Conservation (phyloP, 23 tunicate species). For the Styela clava region DNA sequence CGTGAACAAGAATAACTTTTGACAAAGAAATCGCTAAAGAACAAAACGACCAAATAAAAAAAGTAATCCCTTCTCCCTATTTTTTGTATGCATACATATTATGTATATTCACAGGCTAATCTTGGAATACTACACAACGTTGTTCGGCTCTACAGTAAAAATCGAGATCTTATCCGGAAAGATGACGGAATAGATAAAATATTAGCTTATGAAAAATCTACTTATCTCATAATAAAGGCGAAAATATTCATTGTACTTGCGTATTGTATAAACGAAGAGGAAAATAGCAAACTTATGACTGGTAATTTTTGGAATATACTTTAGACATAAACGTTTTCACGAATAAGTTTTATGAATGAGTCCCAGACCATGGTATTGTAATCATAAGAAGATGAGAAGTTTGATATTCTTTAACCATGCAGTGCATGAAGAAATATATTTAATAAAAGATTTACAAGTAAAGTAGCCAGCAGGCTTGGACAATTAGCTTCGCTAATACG, state of each 20-base stretch:
- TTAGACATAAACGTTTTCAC: neutral
- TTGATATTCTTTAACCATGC: too few relatives aligned
- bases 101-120: constrained; percentile 37
- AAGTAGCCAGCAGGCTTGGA: too few relatives aligned
- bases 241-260: constrained; percentile 59
- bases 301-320: constrained; percentile 23
- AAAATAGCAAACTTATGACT: constrained; percentile 55
- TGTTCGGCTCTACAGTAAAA: constrained; percentile 30
- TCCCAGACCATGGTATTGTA: too few relatives aligned
- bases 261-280: constrained; percentile 73
- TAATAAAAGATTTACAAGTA: too few relatives aligned
- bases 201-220: constrained; percentile 38
- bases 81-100: too few relatives aligned
- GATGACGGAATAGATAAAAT: constrained; percentile 42
- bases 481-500: too few relatives aligned
- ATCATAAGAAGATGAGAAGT: too few relatives aligned
- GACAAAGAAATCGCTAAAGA: too few relatives aligned
- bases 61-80: too few relatives aligned
- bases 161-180: constrained; percentile 26
- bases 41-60: too few relatives aligned
- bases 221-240: constrained; percentile 71
- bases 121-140: constrained; percentile 51
- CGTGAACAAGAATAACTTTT: neutral
- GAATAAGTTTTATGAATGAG: neutral
- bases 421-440: too few relatives aligned